A percentile compares a stretch with the other conserved stretches of the same genome.
Evolutionary conservation across 2,888 invertebrate species (phyloP).

Genomic region (Cataglyphis rosenhaueri): DNA sequence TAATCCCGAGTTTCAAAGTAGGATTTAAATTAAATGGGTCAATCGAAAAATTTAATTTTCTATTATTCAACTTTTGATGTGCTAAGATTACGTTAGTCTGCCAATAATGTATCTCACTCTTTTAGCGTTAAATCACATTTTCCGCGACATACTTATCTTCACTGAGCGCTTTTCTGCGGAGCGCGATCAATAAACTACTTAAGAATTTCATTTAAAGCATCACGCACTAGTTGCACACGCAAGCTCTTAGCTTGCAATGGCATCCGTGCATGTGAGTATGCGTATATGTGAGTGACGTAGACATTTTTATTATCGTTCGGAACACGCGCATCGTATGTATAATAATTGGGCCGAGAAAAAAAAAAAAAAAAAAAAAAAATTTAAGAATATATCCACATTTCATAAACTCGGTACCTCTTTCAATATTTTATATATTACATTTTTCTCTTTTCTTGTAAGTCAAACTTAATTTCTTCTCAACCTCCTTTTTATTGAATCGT

Average conservation of each 20-base stretch:
- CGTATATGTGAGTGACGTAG: constrained; percentile 36
- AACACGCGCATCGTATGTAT: constrained; percentile 42
- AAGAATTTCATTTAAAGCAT: constrained; percentile 61
- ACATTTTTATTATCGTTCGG: constrained; percentile 49
- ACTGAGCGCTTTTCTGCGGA: constrained; percentile 21
- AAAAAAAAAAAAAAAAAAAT: too few species aligned
- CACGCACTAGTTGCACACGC: constrained; percentile 56
- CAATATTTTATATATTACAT: not conserved
- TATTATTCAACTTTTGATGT: not conserved
- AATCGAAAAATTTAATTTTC: constrained; percentile 14
- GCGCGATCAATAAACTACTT: constrained; percentile 47
- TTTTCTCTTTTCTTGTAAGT: not conserved
- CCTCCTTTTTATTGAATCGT: not conserved
- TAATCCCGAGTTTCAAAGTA: not conserved
- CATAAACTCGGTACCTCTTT: not conserved
- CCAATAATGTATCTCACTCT: constrained; percentile 6
- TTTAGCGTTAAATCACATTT: constrained; percentile 30
- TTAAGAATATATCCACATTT: not conserved
- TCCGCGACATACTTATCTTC: constrained; percentile 45
- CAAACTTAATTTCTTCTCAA: not conserved
- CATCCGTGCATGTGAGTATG: constrained; percentile 22
- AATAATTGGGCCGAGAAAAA: constrained; percentile 2
- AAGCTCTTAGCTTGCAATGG: constrained; percentile 49
- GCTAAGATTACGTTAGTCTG: constrained; percentile 11
- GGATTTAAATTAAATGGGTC: not conserved